Evolutionary conservation across 92 coral and sea anemone genomes (phyloP), one percentile per base, ranked within the genome.

Genomic region (Hydrozoanthus gracilis): DNA sequence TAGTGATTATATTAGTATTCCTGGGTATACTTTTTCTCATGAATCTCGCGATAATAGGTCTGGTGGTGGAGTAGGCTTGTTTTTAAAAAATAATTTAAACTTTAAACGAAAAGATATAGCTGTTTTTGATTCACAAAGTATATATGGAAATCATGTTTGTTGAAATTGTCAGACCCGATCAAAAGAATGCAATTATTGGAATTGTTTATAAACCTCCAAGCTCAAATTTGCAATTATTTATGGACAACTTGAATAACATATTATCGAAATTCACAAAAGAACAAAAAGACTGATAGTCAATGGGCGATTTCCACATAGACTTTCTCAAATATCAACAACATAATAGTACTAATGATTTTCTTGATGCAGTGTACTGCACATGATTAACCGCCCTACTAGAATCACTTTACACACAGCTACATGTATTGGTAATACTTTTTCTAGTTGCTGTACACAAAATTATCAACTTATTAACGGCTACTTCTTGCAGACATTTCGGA

Each of bases 21-120:
- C 14, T 8, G 71, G 83, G 1, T 86, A 86, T 86, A 86, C 74
- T 54, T 75, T 86, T 75, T 49, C 76, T 50, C 73, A 61, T 50
- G 51, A 86, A 18, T 73, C 71, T 87, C 89, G 89, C 27, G 10
- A 9, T 16, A 69, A 87, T 15, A 87, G 89, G 9, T 13, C 73
- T 3, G 90, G 86, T 10, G 86, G 90, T 68, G 74, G 91, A 8
- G 76, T 82, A n/a, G 87, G 91, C 64, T 82, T 80, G 47, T 88
- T 82, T 67, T 46, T 88, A 73, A 55, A 60, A 18, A 58, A 82
- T 58, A 69, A 83, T 51, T 64, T 88, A 27, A 75, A 82, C 68
- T 88, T 82, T 55, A 88, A 76, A 77, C 67, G 56, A 76, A 86
- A 56, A 12, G 89, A 86, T 56, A n/a, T 86, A 4, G 6, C 76